Conservation (phyloP, 2,888 invertebrate species). For the Phorcus lineatus region DNA sequence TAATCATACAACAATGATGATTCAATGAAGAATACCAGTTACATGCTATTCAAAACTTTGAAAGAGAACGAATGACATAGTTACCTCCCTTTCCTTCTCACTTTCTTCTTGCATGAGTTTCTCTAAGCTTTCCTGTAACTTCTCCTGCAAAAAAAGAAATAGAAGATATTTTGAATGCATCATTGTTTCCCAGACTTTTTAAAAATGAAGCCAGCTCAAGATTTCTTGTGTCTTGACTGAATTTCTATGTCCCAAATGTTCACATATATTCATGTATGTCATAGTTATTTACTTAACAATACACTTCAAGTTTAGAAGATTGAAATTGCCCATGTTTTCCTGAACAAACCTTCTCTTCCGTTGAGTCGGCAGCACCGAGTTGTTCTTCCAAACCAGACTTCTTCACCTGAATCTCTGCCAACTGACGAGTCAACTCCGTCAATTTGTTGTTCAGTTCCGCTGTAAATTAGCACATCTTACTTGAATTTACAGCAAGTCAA, state of each 20-base stretch:
- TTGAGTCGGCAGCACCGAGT: slow-evolving; percentile 34
- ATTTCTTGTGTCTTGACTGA: too few relatives aligned
- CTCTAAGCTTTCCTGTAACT: slow-evolving; percentile 89
- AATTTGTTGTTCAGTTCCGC: slow-evolving; percentile 78
- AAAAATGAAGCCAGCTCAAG: too few relatives aligned
- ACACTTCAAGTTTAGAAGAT: too few relatives aligned
- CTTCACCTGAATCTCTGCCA: slow-evolving; percentile 80
- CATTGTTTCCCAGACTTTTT: too few relatives aligned
- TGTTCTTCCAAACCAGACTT: slow-evolving; percentile 77
- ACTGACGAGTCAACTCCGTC: slow-evolving; percentile 84
- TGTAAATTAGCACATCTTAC: slow-evolving; percentile 28
- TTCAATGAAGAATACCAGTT: neutral
- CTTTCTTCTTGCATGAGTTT: slow-evolving; percentile 77
- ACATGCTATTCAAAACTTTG: neutral
- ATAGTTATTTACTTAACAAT: too few relatives aligned
- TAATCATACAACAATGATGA: too few relatives aligned
- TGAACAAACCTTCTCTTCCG: neutral
- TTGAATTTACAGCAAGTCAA: too few relatives aligned
- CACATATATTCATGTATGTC: too few relatives aligned
- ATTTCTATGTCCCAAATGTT: too few relatives aligned
- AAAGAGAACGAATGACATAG: neutral
- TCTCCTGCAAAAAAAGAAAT: slow-evolving; percentile 78
- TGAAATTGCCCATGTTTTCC: too few relatives aligned
- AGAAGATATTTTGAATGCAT: too few relatives aligned
- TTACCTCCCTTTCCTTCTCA: slow-evolving; percentile 56